A percentile compares a stretch with the other conserved stretches of the same genome.
Conservation (phyloP, 1,140 invertebrate species). For the Lepidostoma basale region DNA sequence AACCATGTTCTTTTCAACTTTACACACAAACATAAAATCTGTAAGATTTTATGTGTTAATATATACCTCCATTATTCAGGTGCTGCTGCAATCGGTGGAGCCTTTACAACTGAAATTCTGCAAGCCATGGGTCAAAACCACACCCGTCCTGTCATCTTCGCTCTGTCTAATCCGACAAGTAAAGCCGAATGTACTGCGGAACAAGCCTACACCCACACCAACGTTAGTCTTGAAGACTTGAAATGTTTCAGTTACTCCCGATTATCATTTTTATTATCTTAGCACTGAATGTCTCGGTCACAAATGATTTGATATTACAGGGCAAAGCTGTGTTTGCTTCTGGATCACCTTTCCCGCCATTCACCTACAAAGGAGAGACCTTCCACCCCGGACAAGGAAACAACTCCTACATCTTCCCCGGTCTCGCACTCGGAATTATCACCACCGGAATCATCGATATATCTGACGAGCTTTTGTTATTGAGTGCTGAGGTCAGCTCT, state of each 20-base stretch:
- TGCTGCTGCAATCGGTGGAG: constrained; percentile 80
- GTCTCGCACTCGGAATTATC: constrained; percentile 86
- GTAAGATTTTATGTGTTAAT: not conserved
- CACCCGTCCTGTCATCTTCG: constrained; percentile 87
- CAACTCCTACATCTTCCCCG: constrained; percentile 97
- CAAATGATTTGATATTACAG: constrained; percentile 58
- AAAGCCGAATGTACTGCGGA: constrained; percentile 98
- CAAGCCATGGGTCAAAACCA: constrained; percentile 80
- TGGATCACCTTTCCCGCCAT: constrained; percentile 89
- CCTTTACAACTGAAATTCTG: constrained; percentile 86
- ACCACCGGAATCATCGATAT: constrained; percentile 83
- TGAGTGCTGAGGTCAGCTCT: constrained; percentile 75
- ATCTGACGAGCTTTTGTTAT: constrained; percentile 86
- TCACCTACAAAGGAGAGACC: constrained; percentile 74
- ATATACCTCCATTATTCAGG: constrained; percentile 55
- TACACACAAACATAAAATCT: not conserved
- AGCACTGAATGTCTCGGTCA: not conserved
- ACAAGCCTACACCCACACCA: constrained; percentile 83
- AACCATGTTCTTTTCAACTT: not conserved
- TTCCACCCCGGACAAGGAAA: constrained; percentile 92
- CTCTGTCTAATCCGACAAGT: constrained; percentile 93
- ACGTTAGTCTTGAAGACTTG: constrained; percentile 61
- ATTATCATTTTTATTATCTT: not conserved
- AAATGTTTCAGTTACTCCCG: not conserved
- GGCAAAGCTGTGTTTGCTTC: constrained; percentile 88